Percentiles rank a stretch among this genome's conserved stretches.
Evolutionary conservation across 2,888 invertebrate species (phyloP).

Genomic region (Priocnemis perturbator): DNA sequence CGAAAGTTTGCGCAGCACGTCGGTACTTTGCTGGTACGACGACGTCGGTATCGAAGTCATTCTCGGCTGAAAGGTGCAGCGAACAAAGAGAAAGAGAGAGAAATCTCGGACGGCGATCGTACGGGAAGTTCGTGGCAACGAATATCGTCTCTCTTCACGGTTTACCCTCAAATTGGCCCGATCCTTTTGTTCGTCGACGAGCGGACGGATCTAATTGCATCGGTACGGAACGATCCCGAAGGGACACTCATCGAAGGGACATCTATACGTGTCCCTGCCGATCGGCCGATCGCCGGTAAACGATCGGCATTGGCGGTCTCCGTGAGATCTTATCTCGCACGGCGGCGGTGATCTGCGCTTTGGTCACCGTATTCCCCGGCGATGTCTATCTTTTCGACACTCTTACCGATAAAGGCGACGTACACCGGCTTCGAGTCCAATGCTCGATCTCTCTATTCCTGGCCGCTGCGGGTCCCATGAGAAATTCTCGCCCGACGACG

Average conservation of each 20-base stretch:
- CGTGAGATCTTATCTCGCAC: conserved; percentile 49
- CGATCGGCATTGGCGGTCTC: conserved; percentile 53
- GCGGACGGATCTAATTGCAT: conserved; percentile 55
- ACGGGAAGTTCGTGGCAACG: too few relatives aligned
- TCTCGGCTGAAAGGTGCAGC: too few relatives aligned
- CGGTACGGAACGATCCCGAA: conserved; percentile 46
- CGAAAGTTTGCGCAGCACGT: too few relatives aligned
- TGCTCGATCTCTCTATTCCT: conserved; percentile 56
- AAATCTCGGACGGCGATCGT: too few relatives aligned
- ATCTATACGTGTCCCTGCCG: conserved; percentile 30
- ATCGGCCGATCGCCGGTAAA: conserved; percentile 55
- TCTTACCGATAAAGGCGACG: conserved; percentile 54
- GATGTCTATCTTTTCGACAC: conserved; percentile 66
- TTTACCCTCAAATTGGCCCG: conserved; percentile 30
- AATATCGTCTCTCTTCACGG: background rate
- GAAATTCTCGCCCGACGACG: background rate
- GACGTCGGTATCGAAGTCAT: too few relatives aligned
- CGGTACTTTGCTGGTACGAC: too few relatives aligned
- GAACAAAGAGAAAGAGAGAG: too few relatives aligned
- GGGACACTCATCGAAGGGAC: conserved; percentile 44
- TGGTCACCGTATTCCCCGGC: conserved; percentile 55
- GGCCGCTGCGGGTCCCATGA: conserved; percentile 7
- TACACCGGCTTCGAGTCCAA: conserved; percentile 30
- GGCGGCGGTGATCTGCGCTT: conserved; percentile 55
- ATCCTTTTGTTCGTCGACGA: conserved; percentile 36